Percentiles rank a stretch among this genome's conserved stretches.
phyloP scores from a whole-genome alignment of 2,113 vertebrate genomes.

The Anoplopoma fimbria region DNA sequence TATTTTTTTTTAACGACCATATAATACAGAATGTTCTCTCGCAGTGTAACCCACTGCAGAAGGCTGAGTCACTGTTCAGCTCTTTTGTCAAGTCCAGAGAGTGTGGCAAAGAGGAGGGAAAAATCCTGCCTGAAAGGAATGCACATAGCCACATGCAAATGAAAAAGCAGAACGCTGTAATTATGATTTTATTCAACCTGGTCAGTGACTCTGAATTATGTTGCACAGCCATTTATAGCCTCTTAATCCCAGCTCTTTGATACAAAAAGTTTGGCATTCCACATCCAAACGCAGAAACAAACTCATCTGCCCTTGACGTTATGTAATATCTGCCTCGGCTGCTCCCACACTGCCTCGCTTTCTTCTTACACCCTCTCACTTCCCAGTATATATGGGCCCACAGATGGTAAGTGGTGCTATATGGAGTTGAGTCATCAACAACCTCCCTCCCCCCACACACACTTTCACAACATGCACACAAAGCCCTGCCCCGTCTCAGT shows the following conservation, averaged over 20 bases:
- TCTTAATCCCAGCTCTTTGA: conserved; percentile 3
- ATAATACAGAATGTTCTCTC: conserved; percentile 40
- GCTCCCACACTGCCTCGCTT: conserved; percentile 55
- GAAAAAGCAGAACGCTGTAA: conserved; percentile 25
- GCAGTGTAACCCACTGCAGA: conserved; percentile 37
- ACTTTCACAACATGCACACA: neutral
- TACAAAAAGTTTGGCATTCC: conserved; percentile 27
- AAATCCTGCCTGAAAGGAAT: conserved; percentile 51
- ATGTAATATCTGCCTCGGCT: conserved; percentile 53
- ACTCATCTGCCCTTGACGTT: conserved; percentile 47
- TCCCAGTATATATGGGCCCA: conserved; percentile 48
- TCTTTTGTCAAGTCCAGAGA: conserved; percentile 49
- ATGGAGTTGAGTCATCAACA: conserved; percentile 55
- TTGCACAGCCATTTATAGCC: conserved; percentile 6
- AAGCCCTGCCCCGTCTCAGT: conserved; percentile 21
- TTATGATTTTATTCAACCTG: conserved; percentile 39
- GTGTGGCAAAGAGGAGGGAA: conserved; percentile 33
- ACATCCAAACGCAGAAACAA: conserved; percentile 48
- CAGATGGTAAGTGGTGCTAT: conserved; percentile 68
- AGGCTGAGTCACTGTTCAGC: conserved; percentile 64
- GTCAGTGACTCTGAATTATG: conserved; percentile 8
- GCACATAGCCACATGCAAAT: conserved; percentile 25
- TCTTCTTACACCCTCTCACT: conserved; percentile 57
- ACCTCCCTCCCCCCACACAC: neutral
- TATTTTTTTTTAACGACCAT: conserved; percentile 5